Percentiles rank a stretch among this genome's conserved stretches.
Conservation (phyloP, 2,113 vertebrate genomes). For the Callithrix jacchus region DNA sequence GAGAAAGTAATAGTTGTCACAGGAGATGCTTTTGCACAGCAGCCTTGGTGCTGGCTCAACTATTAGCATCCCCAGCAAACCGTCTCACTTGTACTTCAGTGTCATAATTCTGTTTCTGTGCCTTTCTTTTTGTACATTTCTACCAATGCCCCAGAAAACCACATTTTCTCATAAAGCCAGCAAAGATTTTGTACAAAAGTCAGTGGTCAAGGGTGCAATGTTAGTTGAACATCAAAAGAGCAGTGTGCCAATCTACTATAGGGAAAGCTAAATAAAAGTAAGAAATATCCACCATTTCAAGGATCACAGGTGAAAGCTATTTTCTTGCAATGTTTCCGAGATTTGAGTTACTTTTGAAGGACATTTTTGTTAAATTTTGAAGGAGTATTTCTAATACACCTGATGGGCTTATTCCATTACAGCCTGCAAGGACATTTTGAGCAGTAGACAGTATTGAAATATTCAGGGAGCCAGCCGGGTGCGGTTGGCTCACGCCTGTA, state of each 20-base stretch:
- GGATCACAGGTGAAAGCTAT: neutral
- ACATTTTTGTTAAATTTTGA: conserved; percentile 82
- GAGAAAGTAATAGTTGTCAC: conserved; percentile 85
- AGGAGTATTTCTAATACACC: conserved; percentile 86
- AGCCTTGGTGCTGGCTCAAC: conserved; percentile 85
- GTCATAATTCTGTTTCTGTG: conserved; percentile 81
- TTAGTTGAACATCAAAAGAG: neutral
- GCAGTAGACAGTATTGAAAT: conserved; percentile 86
- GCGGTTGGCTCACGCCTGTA: too few species aligned
- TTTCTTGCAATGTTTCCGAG: conserved; percentile 83
- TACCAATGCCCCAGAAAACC: conserved; percentile 87
- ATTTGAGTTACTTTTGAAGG: conserved; percentile 86
- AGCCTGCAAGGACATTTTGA: conserved; percentile 87
- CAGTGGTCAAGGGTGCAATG: neutral
- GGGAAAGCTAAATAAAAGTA: neutral
- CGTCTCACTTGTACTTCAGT: conserved; percentile 85
- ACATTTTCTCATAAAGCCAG: conserved; percentile 86
- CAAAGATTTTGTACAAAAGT: neutral
- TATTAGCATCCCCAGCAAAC: conserved; percentile 83
- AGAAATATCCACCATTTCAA: neutral
- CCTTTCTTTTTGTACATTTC: conserved; percentile 79
- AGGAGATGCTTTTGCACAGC: conserved; percentile 85
- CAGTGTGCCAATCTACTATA: neutral
- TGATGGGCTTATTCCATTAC: conserved; percentile 89
- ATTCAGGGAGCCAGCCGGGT: conserved; percentile 57